Conservation (phyloP, 2,797 vertebrate species). For the Podarcis lilfordi region DNA sequence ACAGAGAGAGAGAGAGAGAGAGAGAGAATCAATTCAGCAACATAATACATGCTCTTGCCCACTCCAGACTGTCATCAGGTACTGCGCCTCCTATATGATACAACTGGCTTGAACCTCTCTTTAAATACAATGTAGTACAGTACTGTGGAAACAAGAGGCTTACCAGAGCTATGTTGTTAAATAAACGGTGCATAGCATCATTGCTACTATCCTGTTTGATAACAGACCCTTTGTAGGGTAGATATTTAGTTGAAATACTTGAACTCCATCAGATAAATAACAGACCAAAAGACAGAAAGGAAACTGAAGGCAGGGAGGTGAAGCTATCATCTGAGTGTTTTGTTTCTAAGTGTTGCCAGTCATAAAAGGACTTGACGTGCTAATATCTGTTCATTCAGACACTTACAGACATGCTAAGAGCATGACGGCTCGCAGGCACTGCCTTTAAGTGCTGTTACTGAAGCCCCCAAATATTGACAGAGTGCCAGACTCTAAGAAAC, state of each 20-base stretch:
- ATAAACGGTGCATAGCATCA: slow-evolving; percentile 58
- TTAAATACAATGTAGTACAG: slow-evolving; percentile 58
- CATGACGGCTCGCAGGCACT: slow-evolving; percentile 74
- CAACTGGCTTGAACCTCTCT: slow-evolving; percentile 64
- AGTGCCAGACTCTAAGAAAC: slow-evolving; percentile 82
- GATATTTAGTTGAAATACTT: slow-evolving; percentile 72
- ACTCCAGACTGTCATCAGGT: slow-evolving; percentile 57
- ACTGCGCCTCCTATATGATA: slow-evolving; percentile 65
- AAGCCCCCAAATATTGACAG: slow-evolving; percentile 84
- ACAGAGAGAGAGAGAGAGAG: slow-evolving; percentile 1
- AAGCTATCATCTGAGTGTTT: slow-evolving; percentile 72
- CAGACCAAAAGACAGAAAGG: slow-evolving; percentile 68
- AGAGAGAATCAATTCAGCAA: slow-evolving; percentile 55
- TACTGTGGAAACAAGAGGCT: slow-evolving; percentile 58
- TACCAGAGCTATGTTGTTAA: slow-evolving; percentile 56
- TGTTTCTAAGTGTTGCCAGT: slow-evolving; percentile 75
- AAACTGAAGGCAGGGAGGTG: slow-evolving; percentile 50
- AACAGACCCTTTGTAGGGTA: slow-evolving; percentile 60
- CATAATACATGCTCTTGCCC: neutral
- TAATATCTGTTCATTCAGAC: slow-evolving; percentile 76
- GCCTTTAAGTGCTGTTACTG: slow-evolving; percentile 76
- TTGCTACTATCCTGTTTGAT: slow-evolving; percentile 69
- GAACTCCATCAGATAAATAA: slow-evolving; percentile 77
- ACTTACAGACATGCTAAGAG: slow-evolving; percentile 74
- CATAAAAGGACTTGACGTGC: slow-evolving; percentile 74